Evolutionary conservation across 2,113 vertebrate species (phyloP), one percentile per base, ranked within the genome.

Genomic region (Clarias macrocephalus): DNA sequence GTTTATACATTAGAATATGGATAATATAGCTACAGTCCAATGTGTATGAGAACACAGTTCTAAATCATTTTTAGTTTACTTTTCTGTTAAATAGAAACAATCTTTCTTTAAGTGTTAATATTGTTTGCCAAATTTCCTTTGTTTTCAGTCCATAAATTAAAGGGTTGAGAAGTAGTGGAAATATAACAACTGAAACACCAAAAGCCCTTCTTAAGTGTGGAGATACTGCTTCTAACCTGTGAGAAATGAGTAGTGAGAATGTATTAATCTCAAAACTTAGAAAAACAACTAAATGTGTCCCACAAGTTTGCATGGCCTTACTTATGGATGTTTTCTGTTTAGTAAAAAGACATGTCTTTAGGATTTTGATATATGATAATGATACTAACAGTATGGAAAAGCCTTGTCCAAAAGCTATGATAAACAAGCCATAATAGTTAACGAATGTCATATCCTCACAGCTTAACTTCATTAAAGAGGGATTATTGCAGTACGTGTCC

Each of bases 281-380:
- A 76, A 76, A 76, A 54, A 76, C 73, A 54, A 76, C 42, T 76
- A 76, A 76, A 76, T 76, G 73, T 1, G 73, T 76, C 23, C 73
- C 73, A 54, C 42, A 79, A 1, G 76, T 79, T 56, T 79, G 76
- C 7, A 79, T 57, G 19, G 76, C 76, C n/a, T 57, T 57, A 30
- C 16, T 57, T 56, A 79, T 19, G 28, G 76, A 79, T n/a, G 57
- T 6, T 79, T 0, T 19, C 16, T 79, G 52, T 21, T 79, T 79
- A 30, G 76, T 57, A 37, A n/a, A 79, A 57, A 30, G 76, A 57
- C 76, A 79, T 7, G 54, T 79, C 1, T 30, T 79, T 79, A 79
- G 8, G 1, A 79, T 79, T 79, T 56, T 57, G 0, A 79, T 30
- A 79, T 79, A 79, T 19, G 76, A 30, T 18, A 80, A 33, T 59